Percentiles rank a stretch among this genome's conserved stretches.
Evolutionary conservation across 2,113 vertebrate species (phyloP).

Genomic region (Scomber japonicus): DNA sequence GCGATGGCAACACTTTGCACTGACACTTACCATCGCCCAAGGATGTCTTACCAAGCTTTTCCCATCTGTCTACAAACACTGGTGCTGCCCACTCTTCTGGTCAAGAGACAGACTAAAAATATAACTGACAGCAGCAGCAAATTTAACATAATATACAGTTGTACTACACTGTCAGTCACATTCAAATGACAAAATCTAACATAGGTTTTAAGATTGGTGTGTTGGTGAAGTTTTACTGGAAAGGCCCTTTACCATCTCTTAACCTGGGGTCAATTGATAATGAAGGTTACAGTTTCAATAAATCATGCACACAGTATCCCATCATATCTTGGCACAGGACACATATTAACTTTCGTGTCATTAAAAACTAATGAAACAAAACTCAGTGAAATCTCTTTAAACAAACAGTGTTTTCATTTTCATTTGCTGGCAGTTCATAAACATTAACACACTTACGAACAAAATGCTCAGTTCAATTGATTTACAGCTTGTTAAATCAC

Average conservation of each 20-base stretch:
- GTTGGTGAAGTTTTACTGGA: background rate
- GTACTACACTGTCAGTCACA: background rate
- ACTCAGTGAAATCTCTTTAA: background rate
- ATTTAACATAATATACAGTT: background rate
- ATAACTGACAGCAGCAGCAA: background rate
- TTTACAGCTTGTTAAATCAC: constrained; percentile 7
- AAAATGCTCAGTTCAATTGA: background rate
- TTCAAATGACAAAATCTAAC: background rate
- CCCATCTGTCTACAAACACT: constrained; percentile 48
- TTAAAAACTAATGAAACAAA: background rate
- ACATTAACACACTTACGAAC: constrained; percentile 11
- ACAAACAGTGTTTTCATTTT: constrained; percentile 21
- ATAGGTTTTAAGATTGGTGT: background rate
- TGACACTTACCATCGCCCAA: constrained; percentile 64
- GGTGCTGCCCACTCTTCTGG: constrained; percentile 29
- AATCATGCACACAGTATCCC: background rate
- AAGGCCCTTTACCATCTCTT: background rate
- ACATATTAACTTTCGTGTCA: background rate
- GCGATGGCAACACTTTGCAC: constrained; percentile 45
- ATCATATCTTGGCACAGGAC: background rate
- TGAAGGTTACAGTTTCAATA: background rate
- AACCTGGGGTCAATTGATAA: background rate
- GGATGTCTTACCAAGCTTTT: constrained; percentile 50
- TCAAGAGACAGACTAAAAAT: constrained; percentile 30
- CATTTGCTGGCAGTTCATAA: background rate